Evolutionary conservation across 1,140 invertebrate genomes (phyloP), one percentile per base, ranked within the genome.

Genomic region (Drosophila bifasciata): DNA sequence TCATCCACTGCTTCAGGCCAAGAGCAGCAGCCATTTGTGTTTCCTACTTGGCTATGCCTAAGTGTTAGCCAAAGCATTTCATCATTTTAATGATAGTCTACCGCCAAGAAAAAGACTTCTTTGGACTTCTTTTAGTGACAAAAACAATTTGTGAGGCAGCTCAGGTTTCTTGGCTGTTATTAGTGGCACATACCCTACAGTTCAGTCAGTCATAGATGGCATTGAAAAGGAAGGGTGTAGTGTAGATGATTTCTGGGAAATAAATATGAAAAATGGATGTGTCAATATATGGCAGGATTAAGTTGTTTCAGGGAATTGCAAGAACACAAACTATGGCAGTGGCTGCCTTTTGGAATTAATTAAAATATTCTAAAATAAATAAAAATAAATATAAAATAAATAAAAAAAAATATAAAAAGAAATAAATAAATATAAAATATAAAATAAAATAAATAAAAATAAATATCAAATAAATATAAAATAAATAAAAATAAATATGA

Each of bases 31-130:
- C 28, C 28, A 4, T 21, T 17, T 8, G 23, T 32, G 1, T 7
- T 15, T 74, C 21, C 64, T 83, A 66, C 69, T 90, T 90, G 89
- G 80, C 76, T 90, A 90, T 90, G 89, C 88, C 88, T 90, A 90
- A 85, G 88, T 74, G 80, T 88, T 78, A 86, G 77, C 88, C 89
- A 90, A 84, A 85, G 84, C 69, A 88, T 90, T 90, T 90, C 79
- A 88, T 90, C 88, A 90, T 90, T 81, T 90, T 90, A 85, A 90
- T 90, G 88, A 76, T 72, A 58, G 76, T 51, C 50, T n/a, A n/a
- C 46, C 62, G 63, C 69, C 62, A 75, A 25, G 23, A 21, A 25
- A 1, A 36, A 64, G 76, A 62, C 41, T 77, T 67, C 32, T n/a
- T n/a, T n/a, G n/a, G n/a, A 32, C 60, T 67, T 43, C 66, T 68